Evolutionary conservation across 2,113 vertebrate species (phyloP), one percentile per base, ranked within the genome.

Genomic region (Columba janthina): DNA sequence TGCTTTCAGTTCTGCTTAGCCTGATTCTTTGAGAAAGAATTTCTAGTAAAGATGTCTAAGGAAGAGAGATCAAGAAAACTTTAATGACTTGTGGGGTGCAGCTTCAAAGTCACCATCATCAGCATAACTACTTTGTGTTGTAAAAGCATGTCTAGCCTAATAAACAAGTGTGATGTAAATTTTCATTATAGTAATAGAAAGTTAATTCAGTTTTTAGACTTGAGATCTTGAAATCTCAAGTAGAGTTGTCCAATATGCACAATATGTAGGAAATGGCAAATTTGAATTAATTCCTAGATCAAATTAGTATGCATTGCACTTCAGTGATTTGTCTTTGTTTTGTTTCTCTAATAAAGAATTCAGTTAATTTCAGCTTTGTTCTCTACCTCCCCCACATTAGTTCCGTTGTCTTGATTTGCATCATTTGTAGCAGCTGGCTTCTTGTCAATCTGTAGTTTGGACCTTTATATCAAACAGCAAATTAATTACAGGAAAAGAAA

Each of bases 401-500:
- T 97, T 96, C 78, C 66, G 75, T 98, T 97, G 96, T 97, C 94
- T 97, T 73, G 38, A 94, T 96, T 96, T 97, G 77, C 96, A 97
- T 98, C 94, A 95, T 83, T 96, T 95, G 54, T 95, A 97, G 89
- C 97, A 98, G 80, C 96, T 97, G 97, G 84, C 80, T 98, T 96
- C 96, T 97, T 98, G 93, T 97, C 97, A 97, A 67, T 97, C 97
- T 97, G 92, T 96, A 96, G 83, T 96, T 97, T 97, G 88, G 92
- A 97, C 91, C 69, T 97, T 98, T 96, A 95, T 71, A 97, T 98
- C 96, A 97, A 98, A 96, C 76, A 96, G 84, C 74, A 95, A 98
- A 97, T 97, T 98, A 98, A 98, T 98, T 97, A 96, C 96, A 96
- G 85, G 57, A 79, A 95, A 95, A 95, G 83, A 92, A 98, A 91